Conservation (phyloP, 2,888 invertebrate genomes). For the Halocaridina rubra region DNA sequence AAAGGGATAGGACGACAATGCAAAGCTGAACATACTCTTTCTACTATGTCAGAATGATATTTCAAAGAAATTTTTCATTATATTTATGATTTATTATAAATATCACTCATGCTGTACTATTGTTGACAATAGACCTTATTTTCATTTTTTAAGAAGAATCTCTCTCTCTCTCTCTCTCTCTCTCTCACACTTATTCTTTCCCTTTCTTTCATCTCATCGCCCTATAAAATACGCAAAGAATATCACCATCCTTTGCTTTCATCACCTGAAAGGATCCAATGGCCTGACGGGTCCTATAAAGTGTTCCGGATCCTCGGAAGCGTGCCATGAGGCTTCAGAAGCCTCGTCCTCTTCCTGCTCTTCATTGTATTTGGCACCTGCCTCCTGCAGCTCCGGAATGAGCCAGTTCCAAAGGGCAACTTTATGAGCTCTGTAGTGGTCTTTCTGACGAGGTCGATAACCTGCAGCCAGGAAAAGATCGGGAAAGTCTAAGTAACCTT, state of each 20-base stretch:
- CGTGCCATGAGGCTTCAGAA: slow-evolving; percentile 50
- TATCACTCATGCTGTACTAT: neutral
- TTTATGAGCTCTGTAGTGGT: slow-evolving; percentile 94
- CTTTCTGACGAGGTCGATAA: slow-evolving; percentile 88
- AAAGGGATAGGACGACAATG: too few relatives aligned
- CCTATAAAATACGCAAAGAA: neutral
- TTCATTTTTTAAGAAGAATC: too few relatives aligned
- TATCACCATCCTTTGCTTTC: too few relatives aligned
- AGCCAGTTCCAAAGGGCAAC: slow-evolving; percentile 95
- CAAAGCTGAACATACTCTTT: too few relatives aligned
- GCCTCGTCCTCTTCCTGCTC: too few relatives aligned
- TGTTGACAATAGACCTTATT: neutral
- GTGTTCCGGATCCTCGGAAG: slow-evolving; percentile 52
- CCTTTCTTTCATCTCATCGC: neutral
- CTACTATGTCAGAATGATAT: too few relatives aligned
- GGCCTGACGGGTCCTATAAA: slow-evolving; percentile 63
- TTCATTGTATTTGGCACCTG: slow-evolving; percentile 45
- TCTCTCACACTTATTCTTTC: neutral
- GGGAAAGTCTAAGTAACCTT: neutral
- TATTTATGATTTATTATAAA: neutral
- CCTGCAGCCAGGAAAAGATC: slow-evolving; percentile 74
- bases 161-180: neutral
- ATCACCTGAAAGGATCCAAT: slow-evolving; percentile 60
- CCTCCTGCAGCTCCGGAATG: slow-evolving; percentile 78
- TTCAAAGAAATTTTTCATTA: too few relatives aligned